phyloP scores from a whole-genome alignment of 2,797 vertebrate genomes.

The Tapirus indicus region DNA sequence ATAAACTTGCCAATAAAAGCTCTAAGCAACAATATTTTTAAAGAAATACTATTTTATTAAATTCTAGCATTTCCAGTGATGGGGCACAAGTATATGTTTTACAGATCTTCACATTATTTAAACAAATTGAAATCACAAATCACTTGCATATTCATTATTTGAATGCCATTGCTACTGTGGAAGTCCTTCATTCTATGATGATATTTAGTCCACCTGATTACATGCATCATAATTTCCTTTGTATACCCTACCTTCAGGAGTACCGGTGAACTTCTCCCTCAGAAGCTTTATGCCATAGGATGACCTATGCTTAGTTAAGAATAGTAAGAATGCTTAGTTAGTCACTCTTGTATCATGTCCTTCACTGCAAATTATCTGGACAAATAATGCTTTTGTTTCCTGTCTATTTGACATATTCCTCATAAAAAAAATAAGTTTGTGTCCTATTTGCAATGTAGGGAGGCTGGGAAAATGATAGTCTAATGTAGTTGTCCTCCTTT shows the following conservation, averaged over 20 bases:
- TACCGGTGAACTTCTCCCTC: background rate
- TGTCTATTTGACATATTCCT: background rate
- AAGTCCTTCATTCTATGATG: background rate
- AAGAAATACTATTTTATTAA: slow-evolving; percentile 35
- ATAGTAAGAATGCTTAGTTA: background rate
- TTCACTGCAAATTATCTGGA: background rate
- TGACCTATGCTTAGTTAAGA: too few relatives aligned
- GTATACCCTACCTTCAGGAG: background rate
- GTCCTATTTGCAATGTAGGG: background rate
- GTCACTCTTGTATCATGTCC: background rate
- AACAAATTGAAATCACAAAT: background rate
- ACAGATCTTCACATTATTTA: background rate
- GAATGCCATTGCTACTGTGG: background rate
- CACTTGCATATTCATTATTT: background rate
- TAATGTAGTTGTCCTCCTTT: background rate
- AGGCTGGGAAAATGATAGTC: background rate
- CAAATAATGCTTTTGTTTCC: background rate
- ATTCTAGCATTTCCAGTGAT: background rate
- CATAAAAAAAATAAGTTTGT: background rate
- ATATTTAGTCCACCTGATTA: background rate
- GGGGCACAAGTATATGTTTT: background rate
- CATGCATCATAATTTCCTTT: background rate
- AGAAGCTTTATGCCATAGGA: background rate
- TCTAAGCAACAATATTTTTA: background rate
- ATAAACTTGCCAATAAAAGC: background rate